Conservation (phyloP, 1,140 invertebrate species). For the Araneus ventricosus region DNA sequence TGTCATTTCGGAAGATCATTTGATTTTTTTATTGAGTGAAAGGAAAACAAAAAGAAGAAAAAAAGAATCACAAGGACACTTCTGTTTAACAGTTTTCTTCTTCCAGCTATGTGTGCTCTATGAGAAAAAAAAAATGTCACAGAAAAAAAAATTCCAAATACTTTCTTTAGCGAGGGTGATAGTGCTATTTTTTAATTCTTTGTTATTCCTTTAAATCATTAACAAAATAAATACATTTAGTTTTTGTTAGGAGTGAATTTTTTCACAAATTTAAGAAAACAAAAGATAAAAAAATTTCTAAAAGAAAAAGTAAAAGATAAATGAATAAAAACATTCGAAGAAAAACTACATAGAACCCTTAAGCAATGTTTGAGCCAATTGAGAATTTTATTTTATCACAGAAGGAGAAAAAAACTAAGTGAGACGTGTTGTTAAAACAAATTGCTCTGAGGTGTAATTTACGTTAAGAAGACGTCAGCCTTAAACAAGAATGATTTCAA, state of each 20-base stretch:
- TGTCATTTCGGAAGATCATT: slow-evolving; percentile 44
- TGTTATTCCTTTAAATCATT: slow-evolving; percentile 34
- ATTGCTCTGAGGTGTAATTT: slow-evolving; percentile 43
- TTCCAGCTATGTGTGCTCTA: neutral
- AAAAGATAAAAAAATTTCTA: neutral
- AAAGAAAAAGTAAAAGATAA: neutral
- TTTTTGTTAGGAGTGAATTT: slow-evolving; percentile 33
- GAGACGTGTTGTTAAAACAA: slow-evolving; percentile 36
- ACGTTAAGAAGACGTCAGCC: slow-evolving; percentile 13
- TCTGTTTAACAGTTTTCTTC: slow-evolving; percentile 12
- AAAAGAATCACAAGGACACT: neutral
- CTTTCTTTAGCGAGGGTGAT: neutral
- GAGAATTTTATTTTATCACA: slow-evolving; percentile 22
- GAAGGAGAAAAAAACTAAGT: neutral
- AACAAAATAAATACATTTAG: slow-evolving; percentile 45
- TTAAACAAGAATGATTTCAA: slow-evolving; percentile 4
- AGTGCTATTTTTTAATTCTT: neutral
- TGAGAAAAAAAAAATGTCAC: neutral
- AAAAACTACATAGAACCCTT: neutral
- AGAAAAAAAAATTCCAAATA: neutral
- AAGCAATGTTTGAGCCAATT: slow-evolving; percentile 35
- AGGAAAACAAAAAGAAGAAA: too few species aligned
- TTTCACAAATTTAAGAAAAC: neutral
- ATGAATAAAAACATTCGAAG: neutral
- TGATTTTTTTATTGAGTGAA: slow-evolving; percentile 33